Conservation (phyloP, 2,888 invertebrate species). For the Dromius quadrimaculatus region DNA sequence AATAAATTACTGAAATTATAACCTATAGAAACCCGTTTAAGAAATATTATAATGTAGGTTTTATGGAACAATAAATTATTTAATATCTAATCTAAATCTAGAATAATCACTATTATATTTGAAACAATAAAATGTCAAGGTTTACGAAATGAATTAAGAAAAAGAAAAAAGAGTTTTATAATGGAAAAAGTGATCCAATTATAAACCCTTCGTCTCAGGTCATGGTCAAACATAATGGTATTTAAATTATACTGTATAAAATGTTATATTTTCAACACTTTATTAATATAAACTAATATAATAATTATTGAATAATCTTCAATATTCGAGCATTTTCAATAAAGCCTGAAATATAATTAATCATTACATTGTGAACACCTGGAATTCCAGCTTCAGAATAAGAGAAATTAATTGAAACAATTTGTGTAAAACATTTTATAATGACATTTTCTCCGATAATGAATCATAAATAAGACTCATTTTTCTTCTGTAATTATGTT, state of each 20-base stretch:
- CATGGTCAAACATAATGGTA: not conserved
- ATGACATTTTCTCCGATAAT: slow-evolving; percentile 15
- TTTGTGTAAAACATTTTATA: slow-evolving; percentile 20
- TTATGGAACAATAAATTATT: slow-evolving; percentile 33
- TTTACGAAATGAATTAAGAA: not conserved
- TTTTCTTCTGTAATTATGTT: slow-evolving; percentile 34
- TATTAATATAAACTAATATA: too few species aligned
- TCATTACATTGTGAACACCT: too few species aligned
- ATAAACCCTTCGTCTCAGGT: slow-evolving; percentile 32
- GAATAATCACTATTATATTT: slow-evolving; percentile 26
- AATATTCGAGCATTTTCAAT: too few species aligned
- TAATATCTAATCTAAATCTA: slow-evolving; percentile 40
- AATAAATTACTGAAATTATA: slow-evolving; percentile 35
- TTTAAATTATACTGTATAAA: not conserved
- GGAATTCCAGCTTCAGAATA: too few species aligned
- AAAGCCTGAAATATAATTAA: too few species aligned
- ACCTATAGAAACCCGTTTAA: slow-evolving; percentile 22
- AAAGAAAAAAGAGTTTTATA: slow-evolving; percentile 4
- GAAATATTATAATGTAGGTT: slow-evolving; percentile 26
- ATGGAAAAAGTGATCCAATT: slow-evolving; percentile 21
- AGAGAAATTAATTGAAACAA: too few species aligned
- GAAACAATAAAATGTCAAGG: slow-evolving; percentile 42
- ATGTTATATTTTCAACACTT: too few species aligned
- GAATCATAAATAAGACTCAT: slow-evolving; percentile 21
- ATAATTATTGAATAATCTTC: too few species aligned